A percentile compares a stretch with the other conserved stretches of the same genome.
Conservation (phyloP, 2,113 vertebrate species). For the Empidonax alnorum region DNA sequence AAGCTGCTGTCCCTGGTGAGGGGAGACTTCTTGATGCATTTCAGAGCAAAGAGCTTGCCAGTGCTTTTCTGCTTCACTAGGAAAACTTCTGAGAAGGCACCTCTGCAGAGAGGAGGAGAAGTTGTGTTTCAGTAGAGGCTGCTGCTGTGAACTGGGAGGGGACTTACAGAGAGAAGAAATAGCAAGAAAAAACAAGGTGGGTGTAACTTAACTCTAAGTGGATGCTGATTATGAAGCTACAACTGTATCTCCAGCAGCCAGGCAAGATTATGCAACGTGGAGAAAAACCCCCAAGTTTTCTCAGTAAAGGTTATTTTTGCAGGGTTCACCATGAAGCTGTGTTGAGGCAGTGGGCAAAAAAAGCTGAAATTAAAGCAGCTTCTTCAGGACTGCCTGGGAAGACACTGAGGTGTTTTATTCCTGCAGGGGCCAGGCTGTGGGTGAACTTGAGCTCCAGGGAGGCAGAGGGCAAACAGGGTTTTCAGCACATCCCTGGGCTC, state of each 20-base stretch:
- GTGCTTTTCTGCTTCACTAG: conserved; percentile 89
- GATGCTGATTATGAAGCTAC: background rate
- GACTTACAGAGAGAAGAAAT: background rate
- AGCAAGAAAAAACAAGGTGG: fast-evolving
- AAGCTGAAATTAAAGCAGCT: background rate
- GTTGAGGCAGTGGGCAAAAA: background rate
- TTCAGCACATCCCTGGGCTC: background rate
- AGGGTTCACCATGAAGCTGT: background rate
- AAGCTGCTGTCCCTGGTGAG: conserved; percentile 85
- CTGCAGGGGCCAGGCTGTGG: background rate
- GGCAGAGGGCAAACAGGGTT: background rate
- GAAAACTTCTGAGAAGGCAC: conserved; percentile 93
- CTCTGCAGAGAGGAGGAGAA: conserved; percentile 72
- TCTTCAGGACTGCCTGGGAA: background rate
- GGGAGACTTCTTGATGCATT: conserved; percentile 93
- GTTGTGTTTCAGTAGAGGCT: background rate
- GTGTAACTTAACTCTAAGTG: background rate
- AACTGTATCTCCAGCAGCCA: background rate
- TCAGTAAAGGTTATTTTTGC: background rate
- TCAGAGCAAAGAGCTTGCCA: conserved; percentile 88
- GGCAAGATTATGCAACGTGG: background rate
- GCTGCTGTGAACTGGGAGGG: background rate
- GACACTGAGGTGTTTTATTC: background rate
- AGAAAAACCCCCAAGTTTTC: background rate
- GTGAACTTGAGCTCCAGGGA: background rate